Conservation (phyloP, 2,113 vertebrate species). For the Peromyscus californicus region DNA sequence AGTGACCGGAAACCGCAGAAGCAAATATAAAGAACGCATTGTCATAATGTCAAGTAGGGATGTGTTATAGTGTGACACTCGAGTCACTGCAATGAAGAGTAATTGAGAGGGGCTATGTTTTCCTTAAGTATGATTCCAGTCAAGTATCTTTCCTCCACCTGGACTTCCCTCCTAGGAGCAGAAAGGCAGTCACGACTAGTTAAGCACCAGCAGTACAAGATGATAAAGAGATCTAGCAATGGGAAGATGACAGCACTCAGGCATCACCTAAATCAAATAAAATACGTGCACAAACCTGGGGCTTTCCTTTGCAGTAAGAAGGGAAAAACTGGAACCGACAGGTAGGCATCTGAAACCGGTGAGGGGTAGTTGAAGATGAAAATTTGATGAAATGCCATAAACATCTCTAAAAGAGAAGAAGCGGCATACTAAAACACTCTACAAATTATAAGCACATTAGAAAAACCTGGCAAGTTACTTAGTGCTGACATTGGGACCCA, state of each 20-base stretch:
- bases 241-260: not conserved
- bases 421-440: not conserved
- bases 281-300: not conserved
- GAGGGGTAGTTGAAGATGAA: not conserved
- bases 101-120: not conserved
- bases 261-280: not conserved
- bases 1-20: not conserved
- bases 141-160: not conserved
- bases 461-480: constrained; percentile 39
- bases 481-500: constrained; percentile 52
- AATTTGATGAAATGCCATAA: constrained; percentile 21
- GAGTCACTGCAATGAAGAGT: not conserved
- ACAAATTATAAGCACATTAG: not conserved
- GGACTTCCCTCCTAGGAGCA: not conserved
- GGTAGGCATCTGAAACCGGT: not conserved
- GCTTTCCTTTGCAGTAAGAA: not conserved
- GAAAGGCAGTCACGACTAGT: not conserved
- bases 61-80: not conserved
- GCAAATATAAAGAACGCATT: not conserved
- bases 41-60: not conserved
- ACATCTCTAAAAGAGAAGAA: not conserved
- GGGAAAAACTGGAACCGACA: not conserved
- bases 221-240: not conserved
- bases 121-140: not conserved
- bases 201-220: not conserved